Base-by-base conservation (phyloP, 2,888 invertebrate genomes). In the Agelastica alni region DNA sequence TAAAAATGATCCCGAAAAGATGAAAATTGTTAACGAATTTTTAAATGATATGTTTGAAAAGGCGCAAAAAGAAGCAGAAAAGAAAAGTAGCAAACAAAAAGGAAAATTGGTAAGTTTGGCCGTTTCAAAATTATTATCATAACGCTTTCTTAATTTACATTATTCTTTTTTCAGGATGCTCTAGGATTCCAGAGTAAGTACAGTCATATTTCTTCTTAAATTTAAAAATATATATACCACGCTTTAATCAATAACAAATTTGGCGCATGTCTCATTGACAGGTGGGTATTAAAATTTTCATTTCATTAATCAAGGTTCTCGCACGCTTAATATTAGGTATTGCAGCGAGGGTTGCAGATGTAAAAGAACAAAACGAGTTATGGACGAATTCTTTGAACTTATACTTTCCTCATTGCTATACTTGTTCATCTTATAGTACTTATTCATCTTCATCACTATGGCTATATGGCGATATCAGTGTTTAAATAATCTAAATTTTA, bases 1-100 rank as follows among this genome's bases (percentile, higher is more conserved):
- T 60, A 76, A 74, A 66, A 72, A 66, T 56, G 76, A 77, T 60
- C 74, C 75, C 6, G 75, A 76, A 31, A 74, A 73, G 63, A 77
- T 77, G 75, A 64, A 67, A 45, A 73, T 74, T 31, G 70, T 77
- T 9, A 74, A 75, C 56, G 73, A 74, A 30, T 77, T 77, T 65
- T 60, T 77, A 53, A 72, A 70, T 53, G 77, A 77, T 26, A 54
- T 77, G 31, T 69, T 75, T 42, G 75, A 75, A 47, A 74, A 73
- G 47, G 77, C 77, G 4, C 69, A 71, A 53, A 69, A 70, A 32
- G 76, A 76, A 60, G 75, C 71, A 2, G 74, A 75, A 46, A 61
- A 62, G 10, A 65, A 72, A 56, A 68, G 62, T 49, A 58, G 61
- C 26, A 62, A 57, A 30, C 59, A 57, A 10, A 72, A 71, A 62